These are phyloP conservation scores for Bacillus rossius DNA, from an alignment of 1,140 invertebrate genomes.

Conservation along the genomic window DNA sequence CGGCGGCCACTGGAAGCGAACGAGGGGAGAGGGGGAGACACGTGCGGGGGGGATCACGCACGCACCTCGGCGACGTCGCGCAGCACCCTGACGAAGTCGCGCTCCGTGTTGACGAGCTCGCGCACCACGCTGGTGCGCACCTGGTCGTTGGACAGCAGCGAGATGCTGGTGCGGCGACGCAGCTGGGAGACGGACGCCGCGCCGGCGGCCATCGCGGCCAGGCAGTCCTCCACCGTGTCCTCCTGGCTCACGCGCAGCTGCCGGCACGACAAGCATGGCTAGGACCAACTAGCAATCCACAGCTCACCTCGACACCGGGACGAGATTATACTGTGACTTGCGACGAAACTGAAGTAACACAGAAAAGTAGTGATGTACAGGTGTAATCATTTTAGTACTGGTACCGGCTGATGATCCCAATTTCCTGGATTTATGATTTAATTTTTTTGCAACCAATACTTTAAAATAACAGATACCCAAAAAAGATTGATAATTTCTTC, in stretches of 20 bases:
- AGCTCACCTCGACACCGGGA: too few species aligned
- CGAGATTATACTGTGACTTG: too few species aligned
- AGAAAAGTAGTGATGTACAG: neutral
- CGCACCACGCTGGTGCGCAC: constrained; percentile 71
- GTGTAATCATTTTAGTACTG: neutral
- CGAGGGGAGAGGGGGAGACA: neutral
- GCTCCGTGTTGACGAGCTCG: constrained; percentile 72
- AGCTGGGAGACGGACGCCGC: constrained; percentile 42
- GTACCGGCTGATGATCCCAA: neutral
- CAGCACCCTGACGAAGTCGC: constrained; percentile 76
- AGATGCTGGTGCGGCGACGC: constrained; percentile 48
- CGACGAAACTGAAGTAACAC: too few species aligned
- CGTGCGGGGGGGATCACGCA: neutral
- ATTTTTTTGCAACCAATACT: too few species aligned
- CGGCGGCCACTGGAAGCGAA: too few species aligned
- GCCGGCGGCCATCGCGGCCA: constrained; percentile 50
- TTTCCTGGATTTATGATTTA: too few species aligned
- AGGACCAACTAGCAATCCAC: too few species aligned
- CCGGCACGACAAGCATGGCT: constrained; percentile 12
- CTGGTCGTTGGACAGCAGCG: constrained; percentile 56
- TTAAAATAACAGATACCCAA: too few species aligned
- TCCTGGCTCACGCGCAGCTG: constrained; percentile 58
- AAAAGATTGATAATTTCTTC: too few species aligned
- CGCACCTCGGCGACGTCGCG: constrained; percentile 60
- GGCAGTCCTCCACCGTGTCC: constrained; percentile 54